Conservation (phyloP, 2,797 vertebrate species). For the Gymnopithys bicolor region DNA sequence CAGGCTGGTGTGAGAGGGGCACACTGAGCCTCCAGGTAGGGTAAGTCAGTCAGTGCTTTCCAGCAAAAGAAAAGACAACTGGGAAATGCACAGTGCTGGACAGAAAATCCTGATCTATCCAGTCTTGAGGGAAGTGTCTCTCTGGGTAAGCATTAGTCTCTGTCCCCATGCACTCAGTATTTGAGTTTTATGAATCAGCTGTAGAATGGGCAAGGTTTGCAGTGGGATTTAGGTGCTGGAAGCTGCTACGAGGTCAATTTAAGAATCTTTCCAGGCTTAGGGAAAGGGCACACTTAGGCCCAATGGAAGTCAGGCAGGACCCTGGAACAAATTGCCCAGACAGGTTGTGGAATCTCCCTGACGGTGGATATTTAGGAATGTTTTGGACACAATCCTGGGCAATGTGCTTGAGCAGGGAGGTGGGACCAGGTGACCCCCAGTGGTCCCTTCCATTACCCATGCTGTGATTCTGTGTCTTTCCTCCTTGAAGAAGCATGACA, state of each 20-base stretch:
- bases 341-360: background rate
- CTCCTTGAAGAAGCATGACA: background rate
- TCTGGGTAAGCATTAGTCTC: background rate
- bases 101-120: background rate
- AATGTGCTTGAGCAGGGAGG: background rate
- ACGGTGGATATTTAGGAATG: rapidly evolving
- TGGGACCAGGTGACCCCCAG: background rate
- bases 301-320: background rate
- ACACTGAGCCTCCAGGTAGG: background rate
- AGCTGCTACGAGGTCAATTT: background rate
- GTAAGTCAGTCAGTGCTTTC: background rate
- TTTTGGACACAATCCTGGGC: background rate
- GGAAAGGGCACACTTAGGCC: background rate
- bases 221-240: background rate
- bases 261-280: background rate
- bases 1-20: background rate
- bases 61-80: background rate
- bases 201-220: background rate
- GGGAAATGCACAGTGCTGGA: background rate
- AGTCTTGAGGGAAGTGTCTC: background rate
- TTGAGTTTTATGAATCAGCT: background rate
- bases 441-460: background rate
- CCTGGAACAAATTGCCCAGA: background rate
- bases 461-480: background rate
- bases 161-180: background rate